Percentiles rank a stretch among this genome's conserved stretches.
These are phyloP conservation scores for Zeuzera pyrina DNA, from an alignment of 2,888 invertebrate genomes.

Conservation along the genomic window DNA sequence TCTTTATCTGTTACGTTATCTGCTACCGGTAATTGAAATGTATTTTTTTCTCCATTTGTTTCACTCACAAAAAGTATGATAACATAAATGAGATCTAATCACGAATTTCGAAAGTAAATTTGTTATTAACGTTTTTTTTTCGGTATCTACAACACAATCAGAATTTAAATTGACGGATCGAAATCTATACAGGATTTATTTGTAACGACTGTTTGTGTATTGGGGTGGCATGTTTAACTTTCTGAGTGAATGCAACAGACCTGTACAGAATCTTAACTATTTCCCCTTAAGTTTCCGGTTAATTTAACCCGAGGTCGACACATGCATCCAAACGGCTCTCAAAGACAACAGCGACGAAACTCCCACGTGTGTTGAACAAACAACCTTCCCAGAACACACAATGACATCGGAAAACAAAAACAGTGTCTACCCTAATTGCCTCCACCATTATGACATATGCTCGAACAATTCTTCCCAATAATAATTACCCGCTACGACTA, in stretches of 20 bases:
- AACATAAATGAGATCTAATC: background rate
- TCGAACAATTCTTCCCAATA: slow-evolving; percentile 26
- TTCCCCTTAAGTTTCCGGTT: slow-evolving; percentile 63
- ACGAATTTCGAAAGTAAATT: too few species aligned
- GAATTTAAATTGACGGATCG: too few species aligned
- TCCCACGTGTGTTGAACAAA: slow-evolving; percentile 59
- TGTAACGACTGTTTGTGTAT: too few species aligned
- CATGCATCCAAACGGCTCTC: slow-evolving; percentile 45
- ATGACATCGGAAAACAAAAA: slow-evolving; percentile 58
- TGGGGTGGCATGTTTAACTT: slow-evolving; percentile 36
- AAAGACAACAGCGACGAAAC: slow-evolving; percentile 34
- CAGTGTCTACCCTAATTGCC: slow-evolving; percentile 44
- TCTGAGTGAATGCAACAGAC: slow-evolving; percentile 43
- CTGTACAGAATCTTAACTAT: slow-evolving; percentile 61
- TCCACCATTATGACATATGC: slow-evolving; percentile 31
- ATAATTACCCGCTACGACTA: slow-evolving; percentile 33
- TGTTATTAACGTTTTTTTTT: too few species aligned
- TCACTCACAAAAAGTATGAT: background rate
- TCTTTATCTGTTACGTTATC: slow-evolving; percentile 47
- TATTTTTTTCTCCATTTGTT: background rate
- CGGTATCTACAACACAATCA: too few species aligned
- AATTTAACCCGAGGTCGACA: slow-evolving; percentile 61
- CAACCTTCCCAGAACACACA: slow-evolving; percentile 55
- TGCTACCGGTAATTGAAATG: slow-evolving; percentile 31
- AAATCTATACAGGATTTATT: background rate